Evolutionary conservation across 2,113 vertebrate species (phyloP).

Genomic region (Acrocephalus kingi): DNA sequence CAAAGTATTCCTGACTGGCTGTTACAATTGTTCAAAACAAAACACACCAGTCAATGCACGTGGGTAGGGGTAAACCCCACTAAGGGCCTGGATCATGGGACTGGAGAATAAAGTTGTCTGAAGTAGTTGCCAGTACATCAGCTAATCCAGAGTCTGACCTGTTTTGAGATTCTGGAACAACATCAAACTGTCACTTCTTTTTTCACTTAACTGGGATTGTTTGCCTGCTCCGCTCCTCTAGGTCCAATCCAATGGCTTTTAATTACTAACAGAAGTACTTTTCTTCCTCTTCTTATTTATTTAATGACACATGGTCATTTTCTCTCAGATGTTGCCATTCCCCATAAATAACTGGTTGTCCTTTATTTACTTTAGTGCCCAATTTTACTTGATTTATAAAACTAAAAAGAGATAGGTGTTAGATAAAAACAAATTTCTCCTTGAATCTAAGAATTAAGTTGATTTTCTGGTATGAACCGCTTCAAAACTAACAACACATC

Average conservation of each 20-base stretch:
- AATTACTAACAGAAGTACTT: accelerated
- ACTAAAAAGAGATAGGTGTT: neutral
- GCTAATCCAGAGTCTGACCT: neutral
- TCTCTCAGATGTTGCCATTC: neutral
- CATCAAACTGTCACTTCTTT: neutral
- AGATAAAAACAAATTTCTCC: neutral
- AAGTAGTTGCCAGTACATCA: neutral
- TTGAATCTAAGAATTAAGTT: neutral
- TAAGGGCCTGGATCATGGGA: neutral
- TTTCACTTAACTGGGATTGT: neutral
- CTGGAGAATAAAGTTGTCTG: neutral
- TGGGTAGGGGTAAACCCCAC: neutral
- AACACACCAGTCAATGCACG: accelerated
- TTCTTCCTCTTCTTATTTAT: neutral
- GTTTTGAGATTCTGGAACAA: neutral
- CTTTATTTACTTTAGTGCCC: neutral
- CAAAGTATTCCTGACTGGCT: neutral
- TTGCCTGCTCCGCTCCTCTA: neutral
- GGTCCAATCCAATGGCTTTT: neutral
- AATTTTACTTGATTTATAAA: neutral
- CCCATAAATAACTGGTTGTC: neutral
- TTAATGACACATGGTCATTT: neutral
- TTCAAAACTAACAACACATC: neutral
- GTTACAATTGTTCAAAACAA: neutral
- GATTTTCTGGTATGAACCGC: neutral